A percentile compares a stretch with the other conserved stretches of the same genome.
phyloP scores from a whole-genome alignment of 2,797 vertebrate genomes.

The Cyclopterus lumpus region DNA sequence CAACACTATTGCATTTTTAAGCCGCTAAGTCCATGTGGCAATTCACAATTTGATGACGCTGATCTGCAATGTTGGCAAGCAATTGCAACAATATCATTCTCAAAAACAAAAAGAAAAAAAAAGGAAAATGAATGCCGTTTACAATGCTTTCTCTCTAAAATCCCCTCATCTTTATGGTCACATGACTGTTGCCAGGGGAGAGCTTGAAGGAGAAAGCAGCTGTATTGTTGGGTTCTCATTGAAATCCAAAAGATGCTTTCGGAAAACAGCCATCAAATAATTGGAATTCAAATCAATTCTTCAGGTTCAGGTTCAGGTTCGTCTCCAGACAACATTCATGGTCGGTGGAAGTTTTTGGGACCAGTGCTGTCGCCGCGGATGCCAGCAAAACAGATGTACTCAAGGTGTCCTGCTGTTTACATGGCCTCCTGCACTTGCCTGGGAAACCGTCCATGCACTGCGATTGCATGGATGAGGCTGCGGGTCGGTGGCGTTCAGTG shows the following conservation, averaged over 20 bases:
- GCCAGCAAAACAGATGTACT: conserved; percentile 51
- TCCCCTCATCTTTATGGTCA: conserved; percentile 28
- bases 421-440: conserved; percentile 53
- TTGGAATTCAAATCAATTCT: background rate
- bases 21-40: conserved; percentile 74
- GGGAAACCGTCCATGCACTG: conserved; percentile 46
- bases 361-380: background rate
- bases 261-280: conserved; percentile 8
- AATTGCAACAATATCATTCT: conserved; percentile 60
- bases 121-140: conserved; percentile 21
- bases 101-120: conserved; percentile 48
- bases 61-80: conserved; percentile 69
- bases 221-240: background rate
- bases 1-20: conserved; percentile 80
- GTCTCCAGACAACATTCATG: conserved; percentile 24
- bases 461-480: conserved; percentile 40
- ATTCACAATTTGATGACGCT: conserved; percentile 76
- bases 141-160: conserved; percentile 35
- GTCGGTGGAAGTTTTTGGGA: conserved; percentile 10
- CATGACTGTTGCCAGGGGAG: background rate
- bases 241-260: conserved; percentile 8
- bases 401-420: conserved; percentile 55
- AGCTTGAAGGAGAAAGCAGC: conserved; percentile 21
- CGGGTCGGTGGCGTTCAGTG: conserved; percentile 32
- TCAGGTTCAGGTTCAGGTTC: conserved; percentile 9